These are phyloP conservation scores for Lepisosteus oculatus DNA, from an alignment of 2,113 vertebrate species.

Conservation along the genomic window DNA sequence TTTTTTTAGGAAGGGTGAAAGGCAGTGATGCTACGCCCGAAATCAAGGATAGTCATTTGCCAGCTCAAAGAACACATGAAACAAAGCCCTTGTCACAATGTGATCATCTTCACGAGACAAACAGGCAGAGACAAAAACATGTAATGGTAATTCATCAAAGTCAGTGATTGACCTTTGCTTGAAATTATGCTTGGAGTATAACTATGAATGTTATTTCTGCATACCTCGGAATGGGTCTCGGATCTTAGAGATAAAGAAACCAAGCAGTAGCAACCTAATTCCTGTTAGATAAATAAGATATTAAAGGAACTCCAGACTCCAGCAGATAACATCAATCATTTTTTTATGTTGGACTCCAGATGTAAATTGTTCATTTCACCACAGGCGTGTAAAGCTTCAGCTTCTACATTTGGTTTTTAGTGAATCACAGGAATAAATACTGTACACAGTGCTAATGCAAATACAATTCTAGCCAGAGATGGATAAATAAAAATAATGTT, in stretches of 20 bases:
- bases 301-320: too few relatives aligned
- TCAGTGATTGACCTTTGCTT: background rate
- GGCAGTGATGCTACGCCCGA: constrained; percentile 38
- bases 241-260: background rate
- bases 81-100: constrained; percentile 33
- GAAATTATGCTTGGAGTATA: background rate
- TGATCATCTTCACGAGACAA: constrained; percentile 50
- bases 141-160: constrained; percentile 49
- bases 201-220: background rate
- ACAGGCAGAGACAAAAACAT: constrained; percentile 45
- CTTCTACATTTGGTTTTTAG: too few relatives aligned
- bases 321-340: too few relatives aligned
- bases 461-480: background rate
- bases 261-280: background rate
- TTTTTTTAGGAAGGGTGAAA: constrained; percentile 56
- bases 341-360: too few relatives aligned
- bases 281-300: too few relatives aligned
- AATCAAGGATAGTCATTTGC: background rate
- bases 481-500: constrained; percentile 31
- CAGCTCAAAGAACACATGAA: constrained; percentile 44
- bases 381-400: too few relatives aligned
- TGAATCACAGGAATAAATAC: too few relatives aligned
- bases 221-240: background rate
- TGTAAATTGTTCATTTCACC: too few relatives aligned
- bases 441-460: too few relatives aligned